Base-by-base conservation (phyloP, 37 sponge, comb jelly and placozoan genomes). In the Amphimedon queenslandica region DNA sequence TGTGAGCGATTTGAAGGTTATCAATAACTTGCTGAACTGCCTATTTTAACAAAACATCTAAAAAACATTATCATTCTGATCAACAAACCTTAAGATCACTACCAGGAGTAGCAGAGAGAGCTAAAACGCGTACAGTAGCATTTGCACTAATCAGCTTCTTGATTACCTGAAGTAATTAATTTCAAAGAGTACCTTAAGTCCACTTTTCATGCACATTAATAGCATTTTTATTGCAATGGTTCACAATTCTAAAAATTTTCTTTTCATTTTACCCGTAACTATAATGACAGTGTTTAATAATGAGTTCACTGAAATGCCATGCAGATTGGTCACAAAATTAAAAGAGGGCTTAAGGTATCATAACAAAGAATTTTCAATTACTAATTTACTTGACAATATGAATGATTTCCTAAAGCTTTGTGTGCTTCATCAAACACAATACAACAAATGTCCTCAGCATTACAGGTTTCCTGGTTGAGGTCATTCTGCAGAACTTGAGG, bases 401-500 rank as follows among this genome's bases (percentile, higher is more conserved):
- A 81, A 55, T 98, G 90, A 81, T 95, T 98, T 8, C 99, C 99
- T 16, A 92, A 84, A 2, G 99, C 99, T 66, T 90, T 89, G 78
- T 98, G 99, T n/a, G 99, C 99, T 70, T 98, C 99, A 42, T 98
- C 99, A 74, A 98, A 84, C 58, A 98, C 99, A 20, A 95, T 72
- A 71, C 93, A 90, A n/a, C 76, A 77, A n/a, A 98, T 65, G 6
- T 82, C 79, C 30, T 43, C 58, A 1, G 96, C 96, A 2, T 86
- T 88, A 76, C 96, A 98, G 21, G 86, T 38, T 8, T 86, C 89
- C 57, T 81, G 70, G 23, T 77, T 42, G 11, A 98, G 74, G 57
- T 98, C 99, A 92, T 98, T 98, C 83, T 98, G 99, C 77, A 98
- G 69, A 42, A 99, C 99, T 57, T 99, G 99, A 36, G 99, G 99